phyloP scores from a whole-genome alignment of 2,888 invertebrate genomes.

The Acheta domesticus region DNA sequence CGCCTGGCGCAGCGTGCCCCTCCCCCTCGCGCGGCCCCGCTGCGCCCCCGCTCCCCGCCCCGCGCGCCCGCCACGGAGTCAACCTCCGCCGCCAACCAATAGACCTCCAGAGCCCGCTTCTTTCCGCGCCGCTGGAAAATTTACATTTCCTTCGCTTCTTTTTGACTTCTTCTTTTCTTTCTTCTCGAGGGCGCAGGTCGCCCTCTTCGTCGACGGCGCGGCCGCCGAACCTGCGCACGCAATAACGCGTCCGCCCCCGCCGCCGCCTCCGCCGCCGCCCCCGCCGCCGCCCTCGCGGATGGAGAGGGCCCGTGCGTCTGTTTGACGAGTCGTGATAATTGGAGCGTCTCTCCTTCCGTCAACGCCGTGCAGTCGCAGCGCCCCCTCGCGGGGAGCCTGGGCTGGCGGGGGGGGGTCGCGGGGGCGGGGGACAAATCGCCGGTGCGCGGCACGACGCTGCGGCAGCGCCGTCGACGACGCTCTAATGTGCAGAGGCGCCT shows the following conservation, averaged over 20 bases:
- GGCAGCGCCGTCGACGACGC: background rate
- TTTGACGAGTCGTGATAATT: slow-evolving; percentile 39
- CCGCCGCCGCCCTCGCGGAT: slow-evolving; percentile 22
- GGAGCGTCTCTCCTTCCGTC: slow-evolving; percentile 31
- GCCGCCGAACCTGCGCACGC: slow-evolving; percentile 29
- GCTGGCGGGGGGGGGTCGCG: background rate
- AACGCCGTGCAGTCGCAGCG: slow-evolving; percentile 11
- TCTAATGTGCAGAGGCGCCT: background rate
- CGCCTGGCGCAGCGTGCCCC: slow-evolving; percentile 11
- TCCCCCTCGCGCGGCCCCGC: background rate
- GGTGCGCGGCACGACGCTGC: no score
- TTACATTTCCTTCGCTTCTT: slow-evolving; percentile 36
- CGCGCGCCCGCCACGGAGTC: background rate
- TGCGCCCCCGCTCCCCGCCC: slow-evolving; percentile 6
- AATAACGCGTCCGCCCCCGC: slow-evolving; percentile 23
- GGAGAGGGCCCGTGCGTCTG: slow-evolving; percentile 35
- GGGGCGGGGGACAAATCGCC: background rate
- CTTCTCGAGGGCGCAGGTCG: background rate
- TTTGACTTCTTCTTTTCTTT: slow-evolving; percentile 30
- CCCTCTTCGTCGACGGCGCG: background rate
- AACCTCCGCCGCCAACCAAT: slow-evolving; percentile 34
- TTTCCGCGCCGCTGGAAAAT: slow-evolving; percentile 37
- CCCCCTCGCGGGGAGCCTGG: background rate
- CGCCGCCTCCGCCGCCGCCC: background rate
- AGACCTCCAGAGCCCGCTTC: slow-evolving; percentile 33